Base-by-base conservation (phyloP, 2,113 vertebrate genomes). In the Oreochromis niloticus region DNA sequence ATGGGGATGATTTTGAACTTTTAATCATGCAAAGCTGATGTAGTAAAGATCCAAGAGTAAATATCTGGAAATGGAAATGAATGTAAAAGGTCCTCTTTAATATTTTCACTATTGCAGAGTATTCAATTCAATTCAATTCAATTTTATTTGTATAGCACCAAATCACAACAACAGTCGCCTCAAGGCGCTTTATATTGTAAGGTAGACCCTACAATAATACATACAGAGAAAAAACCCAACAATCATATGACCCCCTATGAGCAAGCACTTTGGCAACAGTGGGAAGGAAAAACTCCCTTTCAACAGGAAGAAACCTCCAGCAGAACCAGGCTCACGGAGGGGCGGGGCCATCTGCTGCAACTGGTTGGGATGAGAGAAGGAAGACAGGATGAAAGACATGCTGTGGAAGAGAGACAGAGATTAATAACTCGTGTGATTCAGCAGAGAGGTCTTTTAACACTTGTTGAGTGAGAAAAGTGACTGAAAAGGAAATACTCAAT, bases 351-450 rank as follows among this genome's bases (percentile, higher is more conserved):
- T 61, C 57, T 61, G 27, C 59, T 61, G 5, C 5, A 1, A 61
- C 59, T 2, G 16, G 16, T 3, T 63, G 59, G 59, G 59, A 0
- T 1, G 30, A 34, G 59, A 63, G 5, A 63, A 63, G 30, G 59
- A 34, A 34, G 16, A 19, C 30, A 63, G 59, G 9, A 36, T 7
- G 2, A 19, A 63, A 63, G 59, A 34, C 9, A 3, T 34, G 59
- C 59, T 34, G 30, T 63, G 3, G 59, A 36, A 0, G 2, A 63
- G 9, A 63, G 9, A 0, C 59, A 36, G 30, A 34, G 30, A 36
- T 63, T 63, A 63, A 63, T 63, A 63, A 63, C 16, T 34, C 19
- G 16, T 63, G 9, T 34, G 59, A 19, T 63, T 63, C 30, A 63
- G 6, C 59, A 63, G 59, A 63, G 0, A 34, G 59, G 59, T 63